phyloP scores from a whole-genome alignment of 2,113 vertebrate species.

The Takifugu bimaculatus region DNA sequence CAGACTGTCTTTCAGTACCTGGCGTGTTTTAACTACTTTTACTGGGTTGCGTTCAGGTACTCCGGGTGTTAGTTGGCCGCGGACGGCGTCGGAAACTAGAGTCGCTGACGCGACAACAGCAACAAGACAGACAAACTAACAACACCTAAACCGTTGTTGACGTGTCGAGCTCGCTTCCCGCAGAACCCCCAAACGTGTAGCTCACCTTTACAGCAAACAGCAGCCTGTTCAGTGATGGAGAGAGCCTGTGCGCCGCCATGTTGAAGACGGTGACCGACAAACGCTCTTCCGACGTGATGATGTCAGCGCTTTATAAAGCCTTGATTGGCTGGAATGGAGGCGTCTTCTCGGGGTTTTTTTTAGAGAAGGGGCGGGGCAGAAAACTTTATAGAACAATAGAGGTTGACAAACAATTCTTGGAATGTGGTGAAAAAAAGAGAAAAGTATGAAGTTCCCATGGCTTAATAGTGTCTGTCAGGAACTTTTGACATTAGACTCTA shows the following conservation, averaged over 20 bases:
- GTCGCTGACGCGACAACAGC: no score
- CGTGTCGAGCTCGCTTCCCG: neutral
- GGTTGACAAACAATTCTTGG: no score
- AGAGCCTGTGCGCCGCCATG: constrained; percentile 70
- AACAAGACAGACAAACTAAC: no score
- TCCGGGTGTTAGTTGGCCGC: no score
- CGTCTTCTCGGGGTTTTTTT: neutral
- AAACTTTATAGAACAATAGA: neutral
- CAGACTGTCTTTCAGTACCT: no score
- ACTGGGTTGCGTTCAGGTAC: no score
- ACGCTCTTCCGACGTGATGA: constrained; percentile 14
- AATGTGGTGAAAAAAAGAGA: neutral
- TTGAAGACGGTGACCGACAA: constrained; percentile 17
- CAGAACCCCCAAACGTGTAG: neutral
- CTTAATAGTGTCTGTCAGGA: no score
- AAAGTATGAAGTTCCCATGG: neutral
- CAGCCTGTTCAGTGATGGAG: constrained; percentile 53
- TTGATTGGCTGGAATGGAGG: constrained; percentile 19
- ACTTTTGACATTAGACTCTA: no score
- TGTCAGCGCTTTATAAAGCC: neutral
- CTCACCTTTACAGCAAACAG: constrained; percentile 73
- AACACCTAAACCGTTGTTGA: no score
- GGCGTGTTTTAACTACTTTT: no score
- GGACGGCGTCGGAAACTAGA: no score
- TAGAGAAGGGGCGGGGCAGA: no score